Evolutionary conservation across 2,113 vertebrate species (phyloP).

Genomic region (Mirounga angustirostris): DNA sequence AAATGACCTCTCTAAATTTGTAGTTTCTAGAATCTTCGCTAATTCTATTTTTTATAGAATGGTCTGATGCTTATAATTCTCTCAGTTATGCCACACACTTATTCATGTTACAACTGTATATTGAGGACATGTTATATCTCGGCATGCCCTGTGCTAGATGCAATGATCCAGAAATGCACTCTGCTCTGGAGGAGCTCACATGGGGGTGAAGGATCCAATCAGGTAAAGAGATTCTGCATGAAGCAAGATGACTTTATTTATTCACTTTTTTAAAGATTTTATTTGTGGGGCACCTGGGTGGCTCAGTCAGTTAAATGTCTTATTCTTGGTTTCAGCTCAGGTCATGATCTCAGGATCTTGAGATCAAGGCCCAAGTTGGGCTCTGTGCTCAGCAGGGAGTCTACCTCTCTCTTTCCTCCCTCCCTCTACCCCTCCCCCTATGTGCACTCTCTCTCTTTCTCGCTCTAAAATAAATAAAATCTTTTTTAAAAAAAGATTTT

Average conservation of each 20-base stretch:
- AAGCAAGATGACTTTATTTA: background rate
- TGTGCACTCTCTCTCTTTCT: background rate
- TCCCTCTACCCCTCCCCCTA: too few relatives aligned
- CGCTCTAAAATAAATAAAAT: background rate
- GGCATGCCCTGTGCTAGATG: too few relatives aligned
- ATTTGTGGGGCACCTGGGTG: background rate
- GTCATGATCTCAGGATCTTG: background rate
- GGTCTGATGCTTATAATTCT: background rate
- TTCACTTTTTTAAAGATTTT: too few relatives aligned
- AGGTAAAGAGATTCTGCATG: background rate
- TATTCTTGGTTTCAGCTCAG: background rate
- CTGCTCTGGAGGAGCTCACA: background rate
- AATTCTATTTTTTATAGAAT: background rate
- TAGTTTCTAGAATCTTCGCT: background rate
- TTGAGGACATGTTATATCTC: background rate
- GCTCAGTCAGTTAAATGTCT: background rate
- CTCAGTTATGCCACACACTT: background rate
- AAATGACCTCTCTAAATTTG: background rate
- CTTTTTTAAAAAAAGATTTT: too few relatives aligned
- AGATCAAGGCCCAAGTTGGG: too few relatives aligned
- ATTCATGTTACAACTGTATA: background rate
- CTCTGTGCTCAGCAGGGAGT: background rate
- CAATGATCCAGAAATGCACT: background rate
- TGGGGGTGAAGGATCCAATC: background rate
- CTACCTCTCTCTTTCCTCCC: background rate